Base-by-base conservation (phyloP, 2,888 invertebrate species). In the Hartigia nigra region DNA sequence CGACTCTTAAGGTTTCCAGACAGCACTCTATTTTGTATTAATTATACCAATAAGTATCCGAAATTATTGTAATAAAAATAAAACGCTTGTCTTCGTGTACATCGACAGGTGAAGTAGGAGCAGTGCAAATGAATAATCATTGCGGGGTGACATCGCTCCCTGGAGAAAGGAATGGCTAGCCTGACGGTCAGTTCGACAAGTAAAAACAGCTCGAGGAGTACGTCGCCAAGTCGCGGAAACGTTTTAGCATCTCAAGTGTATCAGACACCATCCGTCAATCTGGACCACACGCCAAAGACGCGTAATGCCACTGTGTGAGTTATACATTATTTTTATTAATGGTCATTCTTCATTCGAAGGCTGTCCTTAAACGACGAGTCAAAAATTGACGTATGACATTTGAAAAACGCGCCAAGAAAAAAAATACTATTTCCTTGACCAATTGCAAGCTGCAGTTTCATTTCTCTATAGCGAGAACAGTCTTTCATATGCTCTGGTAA, bases 261-360 rank as follows among this genome's bases (percentile, higher is more conserved):
- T 78, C 88, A 87, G 75, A 81, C 84, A 75, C 80, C 69, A 31
- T n/a, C 88, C 76, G 79, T 82, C 81, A 86, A 82, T 85, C 85
- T 86, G 82, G 91, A 91, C 79, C 87, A 89, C 78, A 86, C 87
- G 79, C 84, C 87, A 81, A 91, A 90, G 86, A 86, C 88, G 81
- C 90, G 91, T 88, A 91, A 91, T 90, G 88, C 86, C 78, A 82
- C 88, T 81, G 84, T 88, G 91, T 91, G 87, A 90, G 90, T 85
- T 69, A 39, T 69, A 23, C 5, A 14, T 76, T 76, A 14, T 34
- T 76, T 31, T 32, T 11, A 5, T 12, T 75, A 32, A 36, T 36
- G 12, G 12, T 36, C 5, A 5, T 12, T 72, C 14, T 31, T 3
- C 31, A 72, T 11, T 72, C 12, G n/a, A 72, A 72, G 39, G 23